These are phyloP conservation scores for Talpa occidentalis DNA, from an alignment of 2,113 vertebrate species.

Conservation along the genomic window DNA sequence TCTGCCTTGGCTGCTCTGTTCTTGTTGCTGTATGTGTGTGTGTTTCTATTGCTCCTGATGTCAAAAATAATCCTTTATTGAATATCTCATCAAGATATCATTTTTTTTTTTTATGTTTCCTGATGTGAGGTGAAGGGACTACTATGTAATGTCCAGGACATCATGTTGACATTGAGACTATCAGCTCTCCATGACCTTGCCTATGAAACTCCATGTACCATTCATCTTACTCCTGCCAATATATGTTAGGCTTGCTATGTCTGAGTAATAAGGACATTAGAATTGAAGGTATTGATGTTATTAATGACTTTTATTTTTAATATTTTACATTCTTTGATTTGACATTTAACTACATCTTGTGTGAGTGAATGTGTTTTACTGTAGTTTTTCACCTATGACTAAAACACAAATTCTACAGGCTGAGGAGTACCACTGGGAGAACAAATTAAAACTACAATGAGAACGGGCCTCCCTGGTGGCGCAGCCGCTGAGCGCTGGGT, in stretches of 20 bases:
- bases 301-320: background rate
- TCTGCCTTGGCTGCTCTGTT: background rate
- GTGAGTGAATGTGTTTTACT: background rate
- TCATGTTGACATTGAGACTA: background rate
- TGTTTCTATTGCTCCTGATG: background rate
- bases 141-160: background rate
- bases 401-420: background rate
- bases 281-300: background rate
- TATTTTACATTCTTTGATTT: background rate
- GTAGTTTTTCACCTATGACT: background rate
- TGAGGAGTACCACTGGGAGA: background rate
- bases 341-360: background rate
- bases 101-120: background rate
- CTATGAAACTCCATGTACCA: background rate
- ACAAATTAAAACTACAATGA: background rate
- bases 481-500: no score
- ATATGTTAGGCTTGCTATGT: background rate
- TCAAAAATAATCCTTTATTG: background rate
- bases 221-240: background rate
- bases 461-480: no score
- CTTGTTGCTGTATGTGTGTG: background rate
- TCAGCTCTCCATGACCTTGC: background rate
- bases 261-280: background rate
- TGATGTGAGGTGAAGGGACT: background rate
- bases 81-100: background rate